These are phyloP conservation scores for Pantala flavescens DNA, from an alignment of 1,140 invertebrate genomes.

Conservation along the genomic window DNA sequence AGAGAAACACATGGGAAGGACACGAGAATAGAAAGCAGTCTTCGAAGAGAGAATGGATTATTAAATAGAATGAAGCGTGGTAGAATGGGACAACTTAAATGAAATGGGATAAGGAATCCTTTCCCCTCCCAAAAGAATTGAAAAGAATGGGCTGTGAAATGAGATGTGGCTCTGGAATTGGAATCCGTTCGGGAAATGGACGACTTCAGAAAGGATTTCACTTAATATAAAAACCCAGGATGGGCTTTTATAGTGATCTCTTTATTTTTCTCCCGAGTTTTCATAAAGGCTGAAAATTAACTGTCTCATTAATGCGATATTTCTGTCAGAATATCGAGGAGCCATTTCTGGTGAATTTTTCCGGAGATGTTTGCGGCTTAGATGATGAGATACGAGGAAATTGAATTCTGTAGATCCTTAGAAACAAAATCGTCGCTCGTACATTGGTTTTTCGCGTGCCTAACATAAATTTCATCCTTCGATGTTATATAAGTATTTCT, in stretches of 20 bases:
- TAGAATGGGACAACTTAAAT: too few species aligned
- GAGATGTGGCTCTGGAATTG: background rate
- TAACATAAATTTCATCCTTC: too few species aligned
- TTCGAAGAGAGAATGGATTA: background rate
- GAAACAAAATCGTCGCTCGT: too few species aligned
- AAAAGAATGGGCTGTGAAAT: slow-evolving; percentile 9
- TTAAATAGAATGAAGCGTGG: background rate
- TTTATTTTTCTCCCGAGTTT: background rate
- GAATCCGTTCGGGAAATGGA: background rate
- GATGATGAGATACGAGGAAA: too few species aligned
- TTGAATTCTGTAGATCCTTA: too few species aligned
- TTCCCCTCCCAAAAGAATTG: background rate
- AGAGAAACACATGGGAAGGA: background rate
- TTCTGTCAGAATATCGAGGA: background rate
- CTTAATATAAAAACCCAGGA: background rate
- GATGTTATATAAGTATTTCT: too few species aligned
- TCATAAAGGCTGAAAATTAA: background rate
- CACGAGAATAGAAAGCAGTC: background rate
- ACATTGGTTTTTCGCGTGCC: too few species aligned
- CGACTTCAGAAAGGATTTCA: slow-evolving; percentile 1
- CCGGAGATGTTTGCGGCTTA: too few species aligned
- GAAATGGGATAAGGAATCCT: background rate
- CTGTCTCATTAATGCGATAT: background rate
- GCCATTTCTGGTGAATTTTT: background rate
- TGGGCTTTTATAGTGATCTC: background rate